These are phyloP conservation scores for Coboldia fuscipes DNA, from an alignment of 1,140 invertebrate species.

Conservation along the genomic window DNA sequence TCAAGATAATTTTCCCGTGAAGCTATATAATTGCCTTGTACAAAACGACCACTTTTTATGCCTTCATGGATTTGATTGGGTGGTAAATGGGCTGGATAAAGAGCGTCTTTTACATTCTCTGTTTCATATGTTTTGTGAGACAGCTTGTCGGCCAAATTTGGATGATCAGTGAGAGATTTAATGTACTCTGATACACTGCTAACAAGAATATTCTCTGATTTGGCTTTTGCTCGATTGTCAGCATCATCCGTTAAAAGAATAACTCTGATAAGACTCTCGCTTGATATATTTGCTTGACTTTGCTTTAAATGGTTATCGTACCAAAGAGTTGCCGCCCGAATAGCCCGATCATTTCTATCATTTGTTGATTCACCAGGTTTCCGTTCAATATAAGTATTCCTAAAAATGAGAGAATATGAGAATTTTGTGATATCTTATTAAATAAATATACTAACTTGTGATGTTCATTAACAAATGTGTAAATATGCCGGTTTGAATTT, in stretches of 20 bases:
- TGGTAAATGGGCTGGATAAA: conserved; percentile 74
- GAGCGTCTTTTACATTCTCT: conserved; percentile 35
- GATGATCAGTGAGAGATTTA: conserved; percentile 34
- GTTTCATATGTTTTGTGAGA: conserved; percentile 37
- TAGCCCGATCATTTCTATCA: conserved; percentile 84
- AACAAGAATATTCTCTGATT: conserved; percentile 39
- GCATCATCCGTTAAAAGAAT: conserved; percentile 76
- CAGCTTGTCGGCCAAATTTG: conserved; percentile 60
- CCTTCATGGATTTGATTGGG: conserved; percentile 53
- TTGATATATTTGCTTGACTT: conserved; percentile 10
- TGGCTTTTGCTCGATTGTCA: conserved; percentile 50
- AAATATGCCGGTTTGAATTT: conserved; percentile 64
- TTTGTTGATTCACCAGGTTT: conserved; percentile 61
- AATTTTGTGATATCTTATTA: not conserved
- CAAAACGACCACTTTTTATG: conserved; percentile 51
- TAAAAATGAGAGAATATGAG: conserved; percentile 20
- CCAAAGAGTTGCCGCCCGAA: conserved; percentile 60
- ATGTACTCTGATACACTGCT: conserved; percentile 49
- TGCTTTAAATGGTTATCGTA: conserved; percentile 42
- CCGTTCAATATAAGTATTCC: conserved; percentile 73
- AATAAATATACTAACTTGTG: conserved; percentile 45
- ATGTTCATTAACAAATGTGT: conserved; percentile 90
- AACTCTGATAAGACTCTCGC: conserved; percentile 31
- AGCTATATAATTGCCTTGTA: conserved; percentile 68
- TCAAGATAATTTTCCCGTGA: conserved; percentile 88